Conservation (phyloP, 2,113 vertebrate species). For the Scomber scombrus region DNA sequence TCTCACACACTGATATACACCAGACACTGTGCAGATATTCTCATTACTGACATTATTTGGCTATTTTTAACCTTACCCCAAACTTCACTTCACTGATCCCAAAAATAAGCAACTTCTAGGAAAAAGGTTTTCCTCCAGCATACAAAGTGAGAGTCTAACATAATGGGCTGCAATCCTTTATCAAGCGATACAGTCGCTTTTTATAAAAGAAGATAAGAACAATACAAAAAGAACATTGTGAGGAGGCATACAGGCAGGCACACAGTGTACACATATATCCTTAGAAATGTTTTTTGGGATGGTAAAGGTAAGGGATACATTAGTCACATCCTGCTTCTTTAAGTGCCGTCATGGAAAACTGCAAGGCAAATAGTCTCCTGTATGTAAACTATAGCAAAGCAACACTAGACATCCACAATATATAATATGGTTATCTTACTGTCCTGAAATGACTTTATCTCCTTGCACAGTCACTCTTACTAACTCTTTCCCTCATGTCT, state of each 20-base stretch:
- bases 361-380: constrained; percentile 6
- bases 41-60: neutral
- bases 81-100: neutral
- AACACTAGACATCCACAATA: neutral
- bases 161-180: neutral
- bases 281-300: constrained; percentile 18
- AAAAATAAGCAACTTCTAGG: constrained; percentile 2
- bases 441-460: constrained; percentile 1
- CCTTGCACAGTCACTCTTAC: neutral
- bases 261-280: neutral
- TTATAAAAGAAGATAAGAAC: constrained; percentile 14
- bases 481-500: constrained; percentile 3
- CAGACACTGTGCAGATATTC: neutral
- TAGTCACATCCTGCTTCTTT: constrained; percentile 31
- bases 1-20: neutral
- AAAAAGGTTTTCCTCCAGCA: neutral
- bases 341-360: constrained; percentile 27
- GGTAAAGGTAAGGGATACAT: constrained; percentile 16
- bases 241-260: neutral
- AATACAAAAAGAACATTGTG: constrained; percentile 2
- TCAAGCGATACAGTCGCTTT: neutral
- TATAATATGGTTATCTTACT: neutral
- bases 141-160: neutral
- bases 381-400: neutral
- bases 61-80: neutral